Evolutionary conservation across 2,888 invertebrate genomes (phyloP).

Genomic region (Luffia ferchaultella): DNA sequence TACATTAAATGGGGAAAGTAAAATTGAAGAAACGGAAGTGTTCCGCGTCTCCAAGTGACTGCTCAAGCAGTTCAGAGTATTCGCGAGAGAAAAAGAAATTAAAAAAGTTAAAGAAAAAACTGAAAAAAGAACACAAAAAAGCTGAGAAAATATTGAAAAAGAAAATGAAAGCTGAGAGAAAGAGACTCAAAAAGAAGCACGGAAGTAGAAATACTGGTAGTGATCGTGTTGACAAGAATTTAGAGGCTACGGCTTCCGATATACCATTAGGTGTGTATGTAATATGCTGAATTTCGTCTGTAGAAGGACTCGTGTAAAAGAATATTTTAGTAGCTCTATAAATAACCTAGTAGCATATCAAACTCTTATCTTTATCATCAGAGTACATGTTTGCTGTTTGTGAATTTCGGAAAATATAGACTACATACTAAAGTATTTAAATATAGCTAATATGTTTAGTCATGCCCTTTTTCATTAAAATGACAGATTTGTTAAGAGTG

Average conservation of each 20-base stretch:
- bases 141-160: constrained; percentile 59
- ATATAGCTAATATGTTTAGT: too few species aligned
- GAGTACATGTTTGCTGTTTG: too few species aligned
- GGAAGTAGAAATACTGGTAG: constrained; percentile 27
- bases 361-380: too few species aligned
- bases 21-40: constrained; percentile 45
- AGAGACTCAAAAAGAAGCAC: constrained; percentile 38
- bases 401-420: too few species aligned
- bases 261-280: constrained; percentile 43
- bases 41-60: constrained; percentile 32
- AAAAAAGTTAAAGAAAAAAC: constrained; percentile 62
- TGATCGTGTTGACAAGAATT: constrained; percentile 13
- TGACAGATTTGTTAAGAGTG: too few species aligned
- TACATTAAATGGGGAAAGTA: constrained; percentile 55
- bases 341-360: too few species aligned
- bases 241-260: constrained; percentile 33
- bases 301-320: too few species aligned
- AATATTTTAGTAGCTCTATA: too few species aligned
- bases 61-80: constrained; percentile 41
- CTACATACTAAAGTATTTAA: too few species aligned
- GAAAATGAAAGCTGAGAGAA: constrained; percentile 55
- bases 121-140: constrained; percentile 61
- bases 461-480: too few species aligned
- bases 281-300: background rate
- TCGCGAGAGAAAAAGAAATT: constrained; percentile 57